A percentile compares a stretch with the other conserved stretches of the same genome.
phyloP scores from a whole-genome alignment of 1,140 invertebrate genomes.

The Drosophila pandora region DNA sequence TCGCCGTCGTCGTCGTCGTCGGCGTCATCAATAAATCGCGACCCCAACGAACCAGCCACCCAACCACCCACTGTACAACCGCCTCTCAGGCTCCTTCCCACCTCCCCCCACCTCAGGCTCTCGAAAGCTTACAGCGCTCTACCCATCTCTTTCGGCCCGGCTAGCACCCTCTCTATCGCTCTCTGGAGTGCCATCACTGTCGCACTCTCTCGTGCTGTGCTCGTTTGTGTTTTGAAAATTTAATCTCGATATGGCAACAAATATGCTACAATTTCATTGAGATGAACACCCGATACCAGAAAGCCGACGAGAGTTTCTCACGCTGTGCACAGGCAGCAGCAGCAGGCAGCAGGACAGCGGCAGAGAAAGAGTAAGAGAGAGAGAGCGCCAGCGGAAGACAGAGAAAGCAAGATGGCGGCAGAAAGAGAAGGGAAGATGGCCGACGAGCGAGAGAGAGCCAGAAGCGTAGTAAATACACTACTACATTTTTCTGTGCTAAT shows the following conservation, averaged over 20 bases:
- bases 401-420: constrained; percentile 18
- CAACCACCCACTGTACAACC: constrained; percentile 42
- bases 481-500: constrained; percentile 83
- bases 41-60: constrained; percentile 65
- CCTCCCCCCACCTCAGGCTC: constrained; percentile 13
- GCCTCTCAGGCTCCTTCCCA: constrained; percentile 6
- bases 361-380: constrained; percentile 19
- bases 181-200: constrained; percentile 11
- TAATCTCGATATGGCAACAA: constrained; percentile 82
- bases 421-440: constrained; percentile 9
- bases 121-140: constrained; percentile 67
- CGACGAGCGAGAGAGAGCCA: constrained; percentile 40
- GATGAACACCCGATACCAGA: constrained; percentile 80
- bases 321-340: constrained; percentile 62
- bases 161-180: constrained; percentile 8
- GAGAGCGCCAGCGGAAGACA: constrained; percentile 45
- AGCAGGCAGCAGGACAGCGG: constrained; percentile 12
- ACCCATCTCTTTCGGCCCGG: constrained; percentile 20
- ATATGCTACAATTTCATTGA: constrained; percentile 83
- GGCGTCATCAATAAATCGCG: constrained; percentile 80
- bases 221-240: constrained; percentile 82
- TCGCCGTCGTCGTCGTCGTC: constrained; percentile 47
- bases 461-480: constrained; percentile 83
- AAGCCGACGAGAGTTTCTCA: constrained; percentile 73
- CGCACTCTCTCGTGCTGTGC: constrained; percentile 49